Evolutionary conservation across 1,140 invertebrate genomes (phyloP), one percentile per base, ranked within the genome.

Genomic region (Apolygus lucorum): DNA sequence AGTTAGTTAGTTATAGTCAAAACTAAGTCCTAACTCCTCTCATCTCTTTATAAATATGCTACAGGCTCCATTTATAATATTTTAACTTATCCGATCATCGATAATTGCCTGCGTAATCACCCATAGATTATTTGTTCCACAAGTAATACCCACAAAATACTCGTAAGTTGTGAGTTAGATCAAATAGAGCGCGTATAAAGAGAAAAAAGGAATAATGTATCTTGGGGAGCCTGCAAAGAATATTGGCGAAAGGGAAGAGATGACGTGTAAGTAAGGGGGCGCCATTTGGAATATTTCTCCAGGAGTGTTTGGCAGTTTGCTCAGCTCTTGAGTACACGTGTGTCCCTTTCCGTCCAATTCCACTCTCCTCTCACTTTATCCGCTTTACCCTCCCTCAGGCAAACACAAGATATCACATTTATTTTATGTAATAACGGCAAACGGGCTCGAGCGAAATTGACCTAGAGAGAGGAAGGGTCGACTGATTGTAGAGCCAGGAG

Each of bases 271-370:
- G 54, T 59, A 24, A 24, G 22, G 22, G 54, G 22, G 54, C 54
- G 22, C 54, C 54, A 59, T 59, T 59, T 59, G 54, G 54, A 59
- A 59, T 59, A 59, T 59, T 59, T 59, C 22, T 59, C 54, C 54
- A 24, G 22, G 54, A 59, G 22, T 24, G 54, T 59, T 59, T 59
- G 54, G 54, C 54, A 59, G 54, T 59, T 59, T 59, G 54, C 54
- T 59, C 54, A 59, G 54, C 54, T 59, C 54, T 59, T 59, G 13
- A 59, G 54, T 59, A 59, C 54, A 59, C 54, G 54, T 59, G 54
- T 59, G 54, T 59, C 54, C 54, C 22, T 59, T 59, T 59, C 54
- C 54, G 2, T 59, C 54, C 54, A 59, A 17, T 24, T 59, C 22
- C 22, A 4, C 54, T 49, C 34, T 59, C 11, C 11, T 24, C 22